Base-by-base conservation (phyloP, 64 coral and sea anemone genomes). In the Actinia equina region DNA sequence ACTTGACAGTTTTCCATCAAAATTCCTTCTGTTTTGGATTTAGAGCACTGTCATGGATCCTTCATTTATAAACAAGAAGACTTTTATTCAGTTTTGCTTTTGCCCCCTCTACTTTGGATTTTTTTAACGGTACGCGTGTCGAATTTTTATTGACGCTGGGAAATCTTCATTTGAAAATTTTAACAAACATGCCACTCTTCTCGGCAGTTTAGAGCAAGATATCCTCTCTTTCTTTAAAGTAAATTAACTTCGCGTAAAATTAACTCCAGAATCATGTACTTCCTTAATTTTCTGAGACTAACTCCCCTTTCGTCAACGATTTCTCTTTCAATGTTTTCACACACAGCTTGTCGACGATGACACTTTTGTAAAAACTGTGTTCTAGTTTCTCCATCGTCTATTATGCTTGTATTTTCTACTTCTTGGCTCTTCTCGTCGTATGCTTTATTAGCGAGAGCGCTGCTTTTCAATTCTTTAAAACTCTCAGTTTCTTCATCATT, bases 291-390 rank as follows among this genome's bases (percentile, higher is more conserved):
- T 43, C 90, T 53, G 15, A 91, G 79, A 58, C 90, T 91, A 11
- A 87, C 71, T 17, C 90, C 90, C 26, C 60, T 45, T 17, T 91
- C 45, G 59, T 91, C 61, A 10, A 67, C 14, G 6, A 91, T 57
- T 42, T 91, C 56, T 43, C 77, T 87, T 71, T 91, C 90, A 69
- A 91, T 91, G n/a, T 91, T 91, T 10, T 91, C 90, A 30, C 90
- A 91, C 4, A 91, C 90, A 10, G 90, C 90, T 53, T 58, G 18
- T 41, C 90, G 54, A 0, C 90, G 84, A 77, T 87, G 84, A 14
- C 78, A 81, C 6, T 52, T 52, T n/a, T 81, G 78, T 81, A 81
- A 56, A 52, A 90, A 53, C 65, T 85, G 83, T 85, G 49, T 52
- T 43, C 11, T 44, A 43, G 79, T 74, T 14, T 77, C 25, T 61